Evolutionary conservation across 2,113 vertebrate species (phyloP).

Genomic region (Tragelaphus buxtoni): DNA sequence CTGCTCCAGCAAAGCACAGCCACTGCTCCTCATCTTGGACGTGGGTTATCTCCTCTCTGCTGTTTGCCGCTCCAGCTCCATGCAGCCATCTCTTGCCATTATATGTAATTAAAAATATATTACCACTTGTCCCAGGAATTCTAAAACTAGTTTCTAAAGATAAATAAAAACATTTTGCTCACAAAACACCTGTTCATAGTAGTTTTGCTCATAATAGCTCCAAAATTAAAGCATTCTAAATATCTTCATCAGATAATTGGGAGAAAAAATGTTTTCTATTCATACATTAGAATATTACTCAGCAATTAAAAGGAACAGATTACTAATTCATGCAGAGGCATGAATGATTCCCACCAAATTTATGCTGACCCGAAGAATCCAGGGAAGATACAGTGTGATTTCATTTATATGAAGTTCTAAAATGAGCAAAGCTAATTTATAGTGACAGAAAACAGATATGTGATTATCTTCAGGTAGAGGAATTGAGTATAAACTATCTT

Average conservation of each 20-base stretch:
- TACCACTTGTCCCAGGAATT: neutral
- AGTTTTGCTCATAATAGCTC: neutral
- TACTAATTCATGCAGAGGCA: neutral
- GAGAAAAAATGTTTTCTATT: neutral
- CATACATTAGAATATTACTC: neutral
- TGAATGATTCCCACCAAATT: neutral
- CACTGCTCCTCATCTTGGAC: neutral
- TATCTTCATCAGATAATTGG: neutral
- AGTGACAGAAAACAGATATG: neutral
- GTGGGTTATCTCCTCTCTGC: neutral
- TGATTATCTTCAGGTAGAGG: neutral
- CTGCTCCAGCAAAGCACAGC: neutral
- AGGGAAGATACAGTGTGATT: neutral
- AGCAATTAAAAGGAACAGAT: neutral
- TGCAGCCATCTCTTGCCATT: fast-evolving
- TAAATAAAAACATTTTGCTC: neutral
- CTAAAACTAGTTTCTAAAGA: neutral
- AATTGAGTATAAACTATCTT: neutral
- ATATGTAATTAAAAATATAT: neutral
- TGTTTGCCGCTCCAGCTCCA: neutral
- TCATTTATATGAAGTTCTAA: neutral
- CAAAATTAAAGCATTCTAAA: neutral
- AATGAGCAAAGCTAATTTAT: neutral
- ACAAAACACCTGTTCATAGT: neutral
- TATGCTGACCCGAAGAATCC: neutral